Evolutionary conservation across 2,888 invertebrate genomes (phyloP), one percentile per base, ranked within the genome.

Genomic region (Chaitophorus viminalis): DNA sequence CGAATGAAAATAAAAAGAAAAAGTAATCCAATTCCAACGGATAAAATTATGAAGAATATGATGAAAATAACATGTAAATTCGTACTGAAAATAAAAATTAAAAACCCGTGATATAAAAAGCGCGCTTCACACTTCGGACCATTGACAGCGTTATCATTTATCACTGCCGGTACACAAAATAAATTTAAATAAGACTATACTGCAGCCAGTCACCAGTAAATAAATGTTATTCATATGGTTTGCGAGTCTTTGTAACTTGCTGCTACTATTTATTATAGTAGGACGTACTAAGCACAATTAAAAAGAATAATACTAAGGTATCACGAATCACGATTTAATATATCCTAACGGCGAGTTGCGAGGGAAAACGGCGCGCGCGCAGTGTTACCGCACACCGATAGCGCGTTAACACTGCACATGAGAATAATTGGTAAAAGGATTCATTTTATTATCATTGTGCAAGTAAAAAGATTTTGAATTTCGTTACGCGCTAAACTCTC

Each of bases 351-450:
- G 33, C 72, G 72, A 31, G 36, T 72, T 72, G 72, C 78, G 87
- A 81, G 87, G 74, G 81, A 87, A 87, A 81, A 87, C 65, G n/a
- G 65, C 46, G 60, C 79, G 60, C 86, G 70, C 60, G 25, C 87
- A 87, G 87, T 87, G 87, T 75, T 39, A 29, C 87, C 79, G 46
- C 17, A 25, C 29, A 29, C 39, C 39, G 46, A n/a, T 54, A 39
- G 6, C 39, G 6, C 72, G 86, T 74, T 1, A 60, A 87, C 87
- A 87, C 87, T 87, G 74, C 6, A 5, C 17, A 65, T 11, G 36
- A 65, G 46, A 81, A 81, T n/a, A n/a, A n/a, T 75, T 86, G 54
- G 36, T 72, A 78, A 82, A 86, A 86, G 33, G 31, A 39, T 52
- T 33, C 36, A 83, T n/a, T 74, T 25, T 33, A 18, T 33, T 31